Conservation (phyloP, 2,888 invertebrate genomes). For the Keiferia lycopersicella region DNA sequence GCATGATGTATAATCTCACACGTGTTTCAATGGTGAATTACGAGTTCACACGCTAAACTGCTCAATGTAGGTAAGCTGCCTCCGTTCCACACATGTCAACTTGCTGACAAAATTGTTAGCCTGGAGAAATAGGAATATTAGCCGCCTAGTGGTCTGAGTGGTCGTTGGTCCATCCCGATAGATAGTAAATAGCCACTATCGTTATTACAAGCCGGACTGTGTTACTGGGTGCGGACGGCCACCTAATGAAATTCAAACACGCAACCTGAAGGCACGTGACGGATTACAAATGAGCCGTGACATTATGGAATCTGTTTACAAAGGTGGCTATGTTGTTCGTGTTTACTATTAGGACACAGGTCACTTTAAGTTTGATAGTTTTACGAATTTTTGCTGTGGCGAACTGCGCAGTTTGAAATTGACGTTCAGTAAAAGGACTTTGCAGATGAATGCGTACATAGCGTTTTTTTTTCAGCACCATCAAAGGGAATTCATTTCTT, state of each 20-base stretch:
- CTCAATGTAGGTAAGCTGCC: too few relatives aligned
- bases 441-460: neutral
- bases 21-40: too few relatives aligned
- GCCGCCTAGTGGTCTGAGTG: too few relatives aligned
- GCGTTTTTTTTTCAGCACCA: neutral
- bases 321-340: neutral
- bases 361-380: neutral
- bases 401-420: conserved; percentile 4
- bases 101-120: too few relatives aligned
- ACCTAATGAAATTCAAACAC: conserved; percentile 75
- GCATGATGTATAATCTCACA: too few relatives aligned
- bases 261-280: conserved; percentile 52
- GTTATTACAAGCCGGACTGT: conserved; percentile 46
- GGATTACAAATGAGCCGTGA: conserved; percentile 15
- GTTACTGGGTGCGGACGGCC: conserved; percentile 62
- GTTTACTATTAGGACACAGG: neutral
- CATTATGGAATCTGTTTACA: conserved; percentile 5
- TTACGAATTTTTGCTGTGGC: neutral
- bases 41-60: too few relatives aligned
- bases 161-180: conserved; percentile 6
- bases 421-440: neutral
- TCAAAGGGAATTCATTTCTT: conserved; percentile 17
- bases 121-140: too few relatives aligned
- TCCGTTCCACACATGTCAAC: too few relatives aligned
- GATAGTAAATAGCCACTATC: conserved; percentile 43